Conservation (phyloP, 1,140 invertebrate species). For the Drosophila erecta region DNA sequence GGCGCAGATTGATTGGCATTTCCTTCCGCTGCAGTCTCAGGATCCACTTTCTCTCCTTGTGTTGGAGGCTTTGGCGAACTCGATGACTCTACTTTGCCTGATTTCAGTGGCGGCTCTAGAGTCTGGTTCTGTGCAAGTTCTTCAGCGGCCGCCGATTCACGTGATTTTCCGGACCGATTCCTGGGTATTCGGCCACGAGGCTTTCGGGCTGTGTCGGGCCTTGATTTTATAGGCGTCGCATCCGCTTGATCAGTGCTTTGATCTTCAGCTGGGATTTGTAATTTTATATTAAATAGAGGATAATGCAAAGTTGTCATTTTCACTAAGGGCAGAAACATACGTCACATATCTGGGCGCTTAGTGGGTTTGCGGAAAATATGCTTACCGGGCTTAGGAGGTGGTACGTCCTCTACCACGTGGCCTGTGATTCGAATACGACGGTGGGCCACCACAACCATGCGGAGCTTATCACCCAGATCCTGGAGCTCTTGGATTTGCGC, state of each 20-base stretch:
- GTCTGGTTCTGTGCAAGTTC: constrained; percentile 46
- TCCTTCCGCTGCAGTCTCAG: not conserved
- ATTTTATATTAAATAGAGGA: constrained; percentile 84
- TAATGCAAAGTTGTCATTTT: constrained; percentile 85
- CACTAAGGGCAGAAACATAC: constrained; percentile 69
- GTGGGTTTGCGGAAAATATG: constrained; percentile 10
- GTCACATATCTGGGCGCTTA: constrained; percentile 53
- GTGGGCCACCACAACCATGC: constrained; percentile 97
- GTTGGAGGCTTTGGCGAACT: constrained; percentile 7
- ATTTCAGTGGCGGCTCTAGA: constrained; percentile 44
- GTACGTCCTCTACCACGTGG: constrained; percentile 90
- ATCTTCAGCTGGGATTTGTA: constrained; percentile 84
- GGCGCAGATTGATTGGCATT: constrained; percentile 70
- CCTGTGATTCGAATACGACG: constrained; percentile 93
- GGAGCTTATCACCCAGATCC: constrained; percentile 95
- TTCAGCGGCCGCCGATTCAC: constrained; percentile 32
- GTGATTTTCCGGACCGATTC: constrained; percentile 17
- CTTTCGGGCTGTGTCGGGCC: constrained; percentile 82
- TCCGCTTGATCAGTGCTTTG: constrained; percentile 53
- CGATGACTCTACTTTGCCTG: constrained; percentile 34
- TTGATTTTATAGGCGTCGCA: not conserved
- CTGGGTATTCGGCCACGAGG: constrained; percentile 71
- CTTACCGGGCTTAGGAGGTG: constrained; percentile 84
- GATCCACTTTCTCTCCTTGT: not conserved
- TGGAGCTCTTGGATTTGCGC: constrained; percentile 99